Percentiles rank a stretch among this genome's conserved stretches.
Conservation (phyloP, 2,888 invertebrate genomes). For the Melinaea menophilus region DNA sequence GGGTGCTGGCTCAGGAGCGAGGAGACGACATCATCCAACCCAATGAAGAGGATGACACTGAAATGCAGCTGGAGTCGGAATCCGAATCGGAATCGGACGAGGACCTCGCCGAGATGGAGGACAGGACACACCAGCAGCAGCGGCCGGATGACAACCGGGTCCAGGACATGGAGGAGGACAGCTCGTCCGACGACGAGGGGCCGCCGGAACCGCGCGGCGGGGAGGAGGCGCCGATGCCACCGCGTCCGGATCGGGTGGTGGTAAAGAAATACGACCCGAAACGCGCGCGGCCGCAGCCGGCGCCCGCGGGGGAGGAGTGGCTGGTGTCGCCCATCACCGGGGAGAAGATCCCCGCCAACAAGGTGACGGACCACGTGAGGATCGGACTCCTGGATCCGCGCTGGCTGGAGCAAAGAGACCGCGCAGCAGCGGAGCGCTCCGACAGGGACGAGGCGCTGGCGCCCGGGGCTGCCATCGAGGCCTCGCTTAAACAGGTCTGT, state of each 20-base stretch:
- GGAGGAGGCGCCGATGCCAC: constrained; percentile 86
- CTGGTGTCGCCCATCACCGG: constrained; percentile 99
- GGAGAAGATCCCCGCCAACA: constrained; percentile 97
- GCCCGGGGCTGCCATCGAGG: constrained; percentile 93
- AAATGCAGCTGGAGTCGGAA: constrained; percentile 94
- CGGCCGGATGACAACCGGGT: constrained; percentile 76
- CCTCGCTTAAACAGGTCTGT: constrained; percentile 88
- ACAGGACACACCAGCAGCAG: constrained; percentile 68
- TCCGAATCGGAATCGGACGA: constrained; percentile 79
- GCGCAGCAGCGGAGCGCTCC: constrained; percentile 94
- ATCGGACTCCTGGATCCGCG: constrained; percentile 97
- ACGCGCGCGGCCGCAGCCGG: constrained; percentile 77
- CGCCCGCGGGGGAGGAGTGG: constrained; percentile 86
- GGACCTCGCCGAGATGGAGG: constrained; percentile 83
- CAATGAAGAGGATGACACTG: constrained; percentile 82
- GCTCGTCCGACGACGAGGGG: constrained; percentile 77
- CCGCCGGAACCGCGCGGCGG: constrained; percentile 50
- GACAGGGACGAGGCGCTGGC: constrained; percentile 83
- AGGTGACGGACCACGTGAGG: constrained; percentile 98
- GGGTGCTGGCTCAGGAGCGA: constrained; percentile 90
- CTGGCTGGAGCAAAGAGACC: constrained; percentile 98
- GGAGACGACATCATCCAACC: constrained; percentile 80
- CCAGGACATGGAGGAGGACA: constrained; percentile 96
- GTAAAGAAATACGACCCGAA: constrained; percentile 99
- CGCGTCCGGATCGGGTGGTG: constrained; percentile 93